phyloP scores from a whole-genome alignment of 2,888 invertebrate genomes.

The Arenicola marina region DNA sequence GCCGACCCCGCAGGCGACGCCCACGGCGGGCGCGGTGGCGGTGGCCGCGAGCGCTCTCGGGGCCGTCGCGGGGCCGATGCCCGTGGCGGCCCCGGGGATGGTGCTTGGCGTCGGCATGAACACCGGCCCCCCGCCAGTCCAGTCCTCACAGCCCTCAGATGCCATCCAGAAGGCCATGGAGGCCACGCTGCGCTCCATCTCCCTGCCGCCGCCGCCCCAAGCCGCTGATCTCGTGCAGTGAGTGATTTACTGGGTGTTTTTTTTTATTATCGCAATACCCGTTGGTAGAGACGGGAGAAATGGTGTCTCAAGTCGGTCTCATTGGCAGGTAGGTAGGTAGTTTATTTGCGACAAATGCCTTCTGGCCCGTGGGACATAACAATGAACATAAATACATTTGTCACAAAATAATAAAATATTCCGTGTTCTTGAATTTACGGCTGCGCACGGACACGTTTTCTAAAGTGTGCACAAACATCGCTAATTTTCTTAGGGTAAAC shows the following conservation, averaged over 20 bases:
- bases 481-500: too few relatives aligned
- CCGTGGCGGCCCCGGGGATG: background rate
- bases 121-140: background rate
- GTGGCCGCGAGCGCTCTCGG: background rate
- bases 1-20: background rate
- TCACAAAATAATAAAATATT: too few relatives aligned
- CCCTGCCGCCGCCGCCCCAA: conserved; percentile 57
- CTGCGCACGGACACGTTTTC: too few relatives aligned
- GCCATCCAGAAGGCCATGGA: conserved; percentile 89
- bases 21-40: background rate
- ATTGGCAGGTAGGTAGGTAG: too few relatives aligned
- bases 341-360: too few relatives aligned
- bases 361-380: too few relatives aligned
- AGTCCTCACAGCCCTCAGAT: conserved; percentile 49
- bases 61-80: background rate
- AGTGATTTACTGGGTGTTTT: background rate
- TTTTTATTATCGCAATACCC: background rate
- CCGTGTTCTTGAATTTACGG: too few relatives aligned
- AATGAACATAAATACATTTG: too few relatives aligned
- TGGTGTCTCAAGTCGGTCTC: too few relatives aligned
- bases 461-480: too few relatives aligned
- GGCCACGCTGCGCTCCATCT: conserved; percentile 87
- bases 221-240: conserved; percentile 8
- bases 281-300: background rate
- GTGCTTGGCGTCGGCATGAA: background rate